phyloP scores from a whole-genome alignment of 2,888 invertebrate species.

The Pogonocherus hispidulus region DNA sequence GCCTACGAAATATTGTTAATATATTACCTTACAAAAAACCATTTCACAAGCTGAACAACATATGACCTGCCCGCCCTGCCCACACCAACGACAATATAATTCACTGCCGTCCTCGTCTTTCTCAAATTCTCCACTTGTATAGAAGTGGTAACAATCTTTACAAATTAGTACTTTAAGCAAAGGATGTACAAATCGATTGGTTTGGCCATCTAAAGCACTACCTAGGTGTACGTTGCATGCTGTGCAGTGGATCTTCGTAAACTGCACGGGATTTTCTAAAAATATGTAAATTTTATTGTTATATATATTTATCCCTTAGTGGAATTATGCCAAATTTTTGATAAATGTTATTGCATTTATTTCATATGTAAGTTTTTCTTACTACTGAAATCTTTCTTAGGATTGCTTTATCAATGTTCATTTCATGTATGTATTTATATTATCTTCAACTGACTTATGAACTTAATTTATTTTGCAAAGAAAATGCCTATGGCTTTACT shows the following conservation, averaged over 20 bases:
- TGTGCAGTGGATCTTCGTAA: conserved; percentile 79
- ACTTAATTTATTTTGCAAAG: too few relatives aligned
- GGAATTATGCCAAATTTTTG: too few relatives aligned
- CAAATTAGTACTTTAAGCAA: conserved; percentile 81
- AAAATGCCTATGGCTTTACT: conserved; percentile 36
- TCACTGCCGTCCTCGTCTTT: conserved; percentile 89
- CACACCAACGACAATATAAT: conserved; percentile 87
- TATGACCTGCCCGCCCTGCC: conserved; percentile 79
- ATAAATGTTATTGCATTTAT: too few relatives aligned
- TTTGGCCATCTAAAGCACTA: conserved; percentile 75
- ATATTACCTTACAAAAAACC: conserved; percentile 78
- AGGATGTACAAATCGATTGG: conserved; percentile 80
- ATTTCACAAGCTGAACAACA: conserved; percentile 83
- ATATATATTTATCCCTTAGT: too few relatives aligned
- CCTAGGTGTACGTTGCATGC: conserved; percentile 84
- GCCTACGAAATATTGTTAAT: not conserved
- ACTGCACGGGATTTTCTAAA: conserved; percentile 69
- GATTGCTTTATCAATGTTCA: too few relatives aligned
- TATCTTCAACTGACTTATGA: too few relatives aligned
- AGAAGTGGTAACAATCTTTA: conserved; percentile 81
- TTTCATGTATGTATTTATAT: too few relatives aligned
- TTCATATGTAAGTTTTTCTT: too few relatives aligned
- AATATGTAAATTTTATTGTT: too few relatives aligned
- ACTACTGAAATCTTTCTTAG: too few relatives aligned
- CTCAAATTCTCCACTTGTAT: conserved; percentile 85